A percentile compares a stretch with the other conserved stretches of the same genome.
phyloP scores from a whole-genome alignment of 2,113 vertebrate genomes.

The Scomber colias region DNA sequence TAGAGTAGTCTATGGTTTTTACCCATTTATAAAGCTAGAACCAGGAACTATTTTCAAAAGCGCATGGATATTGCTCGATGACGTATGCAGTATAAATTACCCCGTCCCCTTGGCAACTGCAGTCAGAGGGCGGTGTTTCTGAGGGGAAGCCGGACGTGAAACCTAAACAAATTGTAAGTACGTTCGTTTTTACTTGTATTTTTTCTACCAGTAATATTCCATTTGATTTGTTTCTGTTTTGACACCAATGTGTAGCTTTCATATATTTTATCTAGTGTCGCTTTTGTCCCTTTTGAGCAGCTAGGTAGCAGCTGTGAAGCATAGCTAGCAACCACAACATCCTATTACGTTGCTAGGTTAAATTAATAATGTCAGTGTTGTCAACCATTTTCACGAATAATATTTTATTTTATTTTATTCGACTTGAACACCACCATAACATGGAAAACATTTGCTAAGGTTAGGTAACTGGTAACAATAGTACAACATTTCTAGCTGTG shows the following conservation, averaged over 20 bases:
- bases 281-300: not conserved
- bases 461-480: not conserved
- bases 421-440: not conserved
- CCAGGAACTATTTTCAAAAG: constrained; percentile 42
- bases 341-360: not conserved
- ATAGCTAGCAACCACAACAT: not conserved
- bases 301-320: not conserved
- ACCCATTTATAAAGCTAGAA: not conserved
- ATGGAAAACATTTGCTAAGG: fast-evolving
- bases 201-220: too few species aligned
- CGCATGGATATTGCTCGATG: constrained; percentile 36
- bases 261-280: not conserved
- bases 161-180: constrained; percentile 27
- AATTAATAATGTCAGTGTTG: not conserved
- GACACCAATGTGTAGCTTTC: not conserved
- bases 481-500: not conserved
- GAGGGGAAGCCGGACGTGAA: fast-evolving
- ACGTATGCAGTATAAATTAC: constrained; percentile 32
- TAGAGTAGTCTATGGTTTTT: not conserved
- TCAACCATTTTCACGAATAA: not conserved
- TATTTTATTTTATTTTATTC: fast-evolving
- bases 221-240: not conserved
- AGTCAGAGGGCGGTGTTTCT: not conserved
- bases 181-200: too few species aligned
- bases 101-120: constrained; percentile 10